A percentile compares a stretch with the other conserved stretches of the same genome.
Conservation (phyloP, 2,888 invertebrate genomes). For the Archaeoteleia sp. region DNA sequence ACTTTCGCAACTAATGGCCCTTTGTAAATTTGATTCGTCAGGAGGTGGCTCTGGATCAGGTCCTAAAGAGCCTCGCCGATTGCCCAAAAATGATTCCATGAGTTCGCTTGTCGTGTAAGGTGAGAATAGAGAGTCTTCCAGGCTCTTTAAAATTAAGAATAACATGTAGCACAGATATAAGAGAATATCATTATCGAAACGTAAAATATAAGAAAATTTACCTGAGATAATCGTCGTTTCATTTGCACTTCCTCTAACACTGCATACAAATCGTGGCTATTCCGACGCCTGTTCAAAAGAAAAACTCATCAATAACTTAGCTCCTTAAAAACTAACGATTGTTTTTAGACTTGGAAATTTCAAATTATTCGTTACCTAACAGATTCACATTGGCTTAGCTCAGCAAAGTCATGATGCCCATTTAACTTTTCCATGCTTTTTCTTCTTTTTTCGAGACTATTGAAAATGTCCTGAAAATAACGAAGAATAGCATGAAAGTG, state of each 20-base stretch:
- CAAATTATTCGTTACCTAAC: no score
- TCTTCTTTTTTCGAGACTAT: slow-evolving; percentile 69
- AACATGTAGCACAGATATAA: no score
- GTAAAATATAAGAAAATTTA: slow-evolving; percentile 29
- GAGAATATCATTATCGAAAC: no score
- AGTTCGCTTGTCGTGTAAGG: slow-evolving; percentile 56
- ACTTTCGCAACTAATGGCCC: slow-evolving; percentile 87
- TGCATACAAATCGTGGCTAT: slow-evolving; percentile 66
- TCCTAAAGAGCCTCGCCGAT: slow-evolving; percentile 64
- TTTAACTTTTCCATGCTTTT: slow-evolving; percentile 71
- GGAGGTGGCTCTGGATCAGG: slow-evolving; percentile 67
- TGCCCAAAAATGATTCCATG: slow-evolving; percentile 57
- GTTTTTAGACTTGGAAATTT: no score
- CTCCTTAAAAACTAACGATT: no score
- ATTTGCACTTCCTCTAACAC: slow-evolving; percentile 67
- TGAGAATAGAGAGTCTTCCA: slow-evolving; percentile 62
- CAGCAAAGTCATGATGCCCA: slow-evolving; percentile 66
- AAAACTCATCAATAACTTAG: background rate
- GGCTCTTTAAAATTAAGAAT: slow-evolving; percentile 46
- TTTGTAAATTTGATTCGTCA: slow-evolving; percentile 75
- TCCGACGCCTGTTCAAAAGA: slow-evolving; percentile 57
- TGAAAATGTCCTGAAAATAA: slow-evolving; percentile 71
- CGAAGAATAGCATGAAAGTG: no score
- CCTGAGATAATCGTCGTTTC: slow-evolving; percentile 67
- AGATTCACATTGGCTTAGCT: slow-evolving; percentile 60